Conservation (phyloP, 2,888 invertebrate species). For the Rhimphoctona megacephalus region DNA sequence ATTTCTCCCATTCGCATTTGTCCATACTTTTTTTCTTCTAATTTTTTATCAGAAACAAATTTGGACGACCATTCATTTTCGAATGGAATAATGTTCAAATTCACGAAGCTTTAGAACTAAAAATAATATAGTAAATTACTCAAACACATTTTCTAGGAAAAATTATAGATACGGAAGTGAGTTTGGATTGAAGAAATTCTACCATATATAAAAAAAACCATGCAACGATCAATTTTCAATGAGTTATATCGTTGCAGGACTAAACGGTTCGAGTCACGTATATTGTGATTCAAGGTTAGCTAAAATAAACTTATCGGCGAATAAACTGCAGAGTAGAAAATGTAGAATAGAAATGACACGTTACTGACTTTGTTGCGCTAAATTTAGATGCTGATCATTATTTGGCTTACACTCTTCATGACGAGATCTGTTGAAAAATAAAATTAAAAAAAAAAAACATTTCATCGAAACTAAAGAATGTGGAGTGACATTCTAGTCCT, state of each 20-base stretch:
- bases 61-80: not conserved
- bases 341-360: slow-evolving; percentile 14
- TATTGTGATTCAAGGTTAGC: slow-evolving; percentile 27
- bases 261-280: not conserved
- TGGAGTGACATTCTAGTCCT: too few relatives aligned
- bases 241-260: slow-evolving; percentile 17
- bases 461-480: not conserved
- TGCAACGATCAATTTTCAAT: slow-evolving; percentile 18
- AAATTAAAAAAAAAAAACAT: not conserved
- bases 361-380: not conserved
- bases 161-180: slow-evolving; percentile 28
- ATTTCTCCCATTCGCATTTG: not conserved
- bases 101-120: not conserved
- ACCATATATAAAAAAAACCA: slow-evolving; percentile 22
- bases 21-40: not conserved
- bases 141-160: slow-evolving; percentile 3
- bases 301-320: slow-evolving; percentile 5
- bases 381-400: not conserved
- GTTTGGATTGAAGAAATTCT: slow-evolving; percentile 23
- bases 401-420: not conserved
- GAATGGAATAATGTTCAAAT: not conserved
- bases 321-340: slow-evolving; percentile 20
- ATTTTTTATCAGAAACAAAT: not conserved
- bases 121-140: not conserved
- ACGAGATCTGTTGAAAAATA: not conserved